Conservation (phyloP, 2,113 vertebrate species). For the Anser brachyrhynchus region DNA sequence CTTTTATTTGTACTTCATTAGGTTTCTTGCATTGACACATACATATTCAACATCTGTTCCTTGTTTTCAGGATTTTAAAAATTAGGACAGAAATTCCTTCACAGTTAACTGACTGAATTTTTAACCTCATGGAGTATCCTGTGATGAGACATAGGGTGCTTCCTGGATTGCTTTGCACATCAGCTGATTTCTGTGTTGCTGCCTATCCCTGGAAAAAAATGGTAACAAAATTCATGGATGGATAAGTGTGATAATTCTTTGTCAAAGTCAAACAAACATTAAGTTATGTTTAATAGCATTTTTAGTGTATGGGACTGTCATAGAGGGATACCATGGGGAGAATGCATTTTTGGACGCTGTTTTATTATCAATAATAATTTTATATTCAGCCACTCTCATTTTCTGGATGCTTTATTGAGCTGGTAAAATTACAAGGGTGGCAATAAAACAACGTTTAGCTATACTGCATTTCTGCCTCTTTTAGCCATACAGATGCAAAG, state of each 20-base stretch:
- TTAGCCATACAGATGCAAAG: neutral
- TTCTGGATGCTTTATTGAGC: neutral
- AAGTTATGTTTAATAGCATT: neutral
- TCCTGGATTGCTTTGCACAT: neutral
- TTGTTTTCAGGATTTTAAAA: neutral
- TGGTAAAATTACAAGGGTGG: neutral
- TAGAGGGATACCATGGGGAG: neutral
- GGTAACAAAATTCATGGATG: neutral
- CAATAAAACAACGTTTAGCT: neutral
- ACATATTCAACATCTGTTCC: neutral
- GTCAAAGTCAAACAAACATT: neutral
- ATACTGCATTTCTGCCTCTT: neutral
- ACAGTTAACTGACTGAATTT: neutral
- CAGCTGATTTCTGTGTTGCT: neutral
- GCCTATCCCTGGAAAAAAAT: neutral
- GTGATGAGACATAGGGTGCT: neutral
- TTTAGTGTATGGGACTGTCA: neutral
- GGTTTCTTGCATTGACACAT: neutral
- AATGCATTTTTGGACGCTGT: neutral
- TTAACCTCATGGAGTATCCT: neutral
- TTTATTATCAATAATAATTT: neutral
- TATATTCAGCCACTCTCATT: neutral
- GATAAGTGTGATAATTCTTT: neutral
- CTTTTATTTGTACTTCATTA: neutral
- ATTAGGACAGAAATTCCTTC: neutral